phyloP scores from a whole-genome alignment of 2,888 invertebrate species.

The Fragum sueziense region DNA sequence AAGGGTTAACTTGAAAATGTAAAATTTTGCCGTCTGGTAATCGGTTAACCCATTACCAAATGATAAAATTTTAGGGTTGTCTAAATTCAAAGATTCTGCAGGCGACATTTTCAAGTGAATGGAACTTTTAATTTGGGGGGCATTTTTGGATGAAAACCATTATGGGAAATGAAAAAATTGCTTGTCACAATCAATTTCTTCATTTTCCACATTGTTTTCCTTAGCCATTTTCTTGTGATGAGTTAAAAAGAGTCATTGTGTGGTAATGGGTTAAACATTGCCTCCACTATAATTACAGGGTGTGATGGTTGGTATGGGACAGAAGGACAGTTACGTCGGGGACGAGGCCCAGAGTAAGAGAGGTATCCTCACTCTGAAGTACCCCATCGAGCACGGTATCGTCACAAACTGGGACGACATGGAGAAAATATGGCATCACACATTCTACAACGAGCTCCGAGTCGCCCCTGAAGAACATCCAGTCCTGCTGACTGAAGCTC shows the following conservation, averaged over 20 bases:
- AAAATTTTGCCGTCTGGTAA: too few relatives aligned
- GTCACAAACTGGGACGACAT: conserved; percentile 25
- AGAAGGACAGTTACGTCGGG: conserved; percentile 19
- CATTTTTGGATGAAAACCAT: too few relatives aligned
- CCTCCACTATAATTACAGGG: conserved; percentile 10
- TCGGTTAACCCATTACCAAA: too few relatives aligned
- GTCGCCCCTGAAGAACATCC: conserved; percentile 20
- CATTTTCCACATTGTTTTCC: too few relatives aligned
- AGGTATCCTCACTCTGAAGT: conserved; percentile 21
- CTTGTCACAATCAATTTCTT: too few relatives aligned
- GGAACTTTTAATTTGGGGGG: too few relatives aligned
- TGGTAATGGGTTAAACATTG: not conserved
- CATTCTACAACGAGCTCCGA: conserved; percentile 19
- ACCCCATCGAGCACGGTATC: conserved; percentile 18
- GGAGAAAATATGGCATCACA: conserved; percentile 25
- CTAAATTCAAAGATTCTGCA: too few relatives aligned
- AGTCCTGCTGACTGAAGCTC: conserved; percentile 15
- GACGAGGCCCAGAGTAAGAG: conserved; percentile 22
- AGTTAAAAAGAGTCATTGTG: too few relatives aligned
- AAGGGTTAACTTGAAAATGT: not conserved
- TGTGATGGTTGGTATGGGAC: conserved; percentile 22
- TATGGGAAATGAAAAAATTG: too few relatives aligned
- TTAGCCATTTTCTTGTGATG: too few relatives aligned
- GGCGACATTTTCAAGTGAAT: too few relatives aligned
- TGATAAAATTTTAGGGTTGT: too few relatives aligned